Percentiles rank a stretch among this genome's conserved stretches.
Evolutionary conservation across 2,113 vertebrate genomes (phyloP).

Genomic region (human): DNA sequence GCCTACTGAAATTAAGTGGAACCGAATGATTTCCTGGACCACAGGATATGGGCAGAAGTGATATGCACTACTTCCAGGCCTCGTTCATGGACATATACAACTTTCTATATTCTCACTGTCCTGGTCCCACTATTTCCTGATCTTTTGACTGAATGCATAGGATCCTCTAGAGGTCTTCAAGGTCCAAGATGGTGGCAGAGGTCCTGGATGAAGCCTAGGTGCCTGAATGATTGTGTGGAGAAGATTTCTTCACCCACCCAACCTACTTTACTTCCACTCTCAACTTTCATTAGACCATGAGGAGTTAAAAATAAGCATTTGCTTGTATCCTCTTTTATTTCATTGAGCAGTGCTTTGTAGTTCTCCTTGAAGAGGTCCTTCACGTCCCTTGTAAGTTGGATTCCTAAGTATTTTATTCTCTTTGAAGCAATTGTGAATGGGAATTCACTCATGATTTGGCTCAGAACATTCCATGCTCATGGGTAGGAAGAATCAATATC

Average conservation of each 20-base stretch:
- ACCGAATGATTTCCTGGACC: neutral
- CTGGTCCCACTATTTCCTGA: neutral
- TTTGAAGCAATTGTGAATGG: too few species aligned
- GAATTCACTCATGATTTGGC: too few species aligned
- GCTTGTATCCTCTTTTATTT: too few species aligned
- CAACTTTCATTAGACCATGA: neutral
- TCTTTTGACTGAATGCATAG: neutral
- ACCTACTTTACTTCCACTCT: neutral
- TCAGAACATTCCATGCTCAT: too few species aligned
- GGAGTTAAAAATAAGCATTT: neutral
- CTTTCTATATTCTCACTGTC: neutral
- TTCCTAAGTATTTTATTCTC: too few species aligned
- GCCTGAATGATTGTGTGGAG: neutral
- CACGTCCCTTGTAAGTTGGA: too few species aligned
- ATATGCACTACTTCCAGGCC: neutral
- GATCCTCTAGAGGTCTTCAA: neutral
- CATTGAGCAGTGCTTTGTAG: too few species aligned
- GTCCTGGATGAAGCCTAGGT: neutral
- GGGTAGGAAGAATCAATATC: too few species aligned
- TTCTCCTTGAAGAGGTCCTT: too few species aligned
- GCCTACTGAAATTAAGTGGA: neutral
- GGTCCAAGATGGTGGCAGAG: neutral
- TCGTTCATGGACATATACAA: neutral
- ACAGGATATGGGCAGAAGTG: neutral
- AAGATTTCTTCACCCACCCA: neutral